Evolutionary conservation across 2,888 invertebrate species (phyloP), one percentile per base, ranked within the genome.

Genomic region (Terebella lapidaria): DNA sequence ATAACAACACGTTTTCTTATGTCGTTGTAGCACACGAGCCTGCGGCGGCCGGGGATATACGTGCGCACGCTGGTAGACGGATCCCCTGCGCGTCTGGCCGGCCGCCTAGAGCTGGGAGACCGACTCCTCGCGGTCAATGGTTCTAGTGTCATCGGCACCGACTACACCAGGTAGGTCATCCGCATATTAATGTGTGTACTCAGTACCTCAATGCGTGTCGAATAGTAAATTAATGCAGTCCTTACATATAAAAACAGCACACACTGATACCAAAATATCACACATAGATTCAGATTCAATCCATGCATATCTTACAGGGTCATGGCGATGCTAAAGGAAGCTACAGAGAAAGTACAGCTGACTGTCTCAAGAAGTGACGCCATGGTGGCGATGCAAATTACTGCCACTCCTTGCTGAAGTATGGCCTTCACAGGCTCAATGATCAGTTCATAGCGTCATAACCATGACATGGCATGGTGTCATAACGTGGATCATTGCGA

Each of bases 51-150:
- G 0, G 76, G 74, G 3, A 73, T 76, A 24, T 76, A 74, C 56
- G 71, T 75, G 5, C 62, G 73, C 35, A 74, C 72, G 56, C 68
- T 76, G 3, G 58, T 74, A 2, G 67, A 70, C 1, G 71, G 68
- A 15, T 73, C 71, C 53, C 72, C 73, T 0, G 75, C 74, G 1
- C 71, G 67, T 3, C 55, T 59, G 29, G 70, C 69, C 58, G 73
- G 73, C 10, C 67, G 72, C 57, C 63, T 76, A 27, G 61, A 67
- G 29, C 65, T 74, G 1, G 76, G 76, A 2, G 75, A 76, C 64
- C 63, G 73, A n/a, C 69, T 76, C 22, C 69, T 76, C 24, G 72
- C 75, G 24, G 73, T 76, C 25, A 72, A 73, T 59, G 72, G 72
- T 0, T 66, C 62, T 18, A 72, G 72, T 57, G 70, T 75, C 15